Evolutionary conservation across 1,140 invertebrate genomes (phyloP), one percentile per base, ranked within the genome.

Genomic region (Hypsibius dujardini): DNA sequence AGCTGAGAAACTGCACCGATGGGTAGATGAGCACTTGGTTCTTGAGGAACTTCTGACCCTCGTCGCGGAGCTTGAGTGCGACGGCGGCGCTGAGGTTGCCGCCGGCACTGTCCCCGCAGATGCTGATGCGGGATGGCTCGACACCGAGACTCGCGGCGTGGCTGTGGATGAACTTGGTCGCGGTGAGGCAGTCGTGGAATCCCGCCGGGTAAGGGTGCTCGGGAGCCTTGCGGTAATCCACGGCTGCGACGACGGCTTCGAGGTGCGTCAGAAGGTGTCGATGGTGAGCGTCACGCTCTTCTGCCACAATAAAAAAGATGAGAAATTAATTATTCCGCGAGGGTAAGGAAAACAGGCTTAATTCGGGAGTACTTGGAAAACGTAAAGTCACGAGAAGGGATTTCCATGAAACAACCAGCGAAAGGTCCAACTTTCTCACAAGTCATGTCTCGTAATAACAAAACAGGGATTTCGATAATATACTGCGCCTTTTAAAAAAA

Each of bases 1-100:
- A 72, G 40, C 2, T 70, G 70, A 59, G 56, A 59, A 15, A 67
- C 47, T 70, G 72, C 14, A 46, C 46, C 47, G 12, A 70, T 45
- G 60, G 71, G 62, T 3, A 71, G 15, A 71, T 72, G 46, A 47
- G 46, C 67, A 71, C 71, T 70, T 72, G 12, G 45, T 71, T 46
- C 3, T 71, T 7, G 12, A 50, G 42, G 40, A 47, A 1, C 47
- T 1, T 72, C 40, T 3, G 71, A 2, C 12, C 40, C 14, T 12
- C 59, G 46, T 46, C 40, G 7, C 45, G 46, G 59, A 77, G 71
- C 59, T 73, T 59, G 14, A 72, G 60, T 2, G 77, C 74, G 40
- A 79, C 77, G 2, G 77, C 76, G 1, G 77, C 77, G 7, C 76
- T 77, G 28, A 78, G 72, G 72, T 78, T 78, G 12, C 76, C 78